Conservation (phyloP, 1,140 invertebrate species). For the Eufriesea mexicana region DNA sequence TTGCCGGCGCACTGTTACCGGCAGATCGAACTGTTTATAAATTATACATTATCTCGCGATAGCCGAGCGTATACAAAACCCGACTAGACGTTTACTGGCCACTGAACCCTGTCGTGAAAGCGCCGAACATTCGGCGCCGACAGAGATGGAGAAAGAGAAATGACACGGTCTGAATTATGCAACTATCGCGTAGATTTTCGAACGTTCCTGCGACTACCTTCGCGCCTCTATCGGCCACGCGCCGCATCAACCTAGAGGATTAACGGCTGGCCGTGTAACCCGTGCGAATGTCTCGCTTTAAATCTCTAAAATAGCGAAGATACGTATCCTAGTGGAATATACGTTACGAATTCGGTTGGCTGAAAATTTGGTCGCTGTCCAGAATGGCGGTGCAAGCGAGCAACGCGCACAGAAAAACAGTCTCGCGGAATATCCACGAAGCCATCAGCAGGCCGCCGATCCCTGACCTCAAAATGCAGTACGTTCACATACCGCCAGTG, state of each 20-base stretch:
- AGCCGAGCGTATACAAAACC: slow-evolving; percentile 72
- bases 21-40: slow-evolving; percentile 81
- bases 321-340: background rate
- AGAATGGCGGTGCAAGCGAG: background rate
- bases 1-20: slow-evolving; percentile 53
- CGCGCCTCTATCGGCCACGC: no score
- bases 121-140: slow-evolving; percentile 5
- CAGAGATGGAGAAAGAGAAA: background rate
- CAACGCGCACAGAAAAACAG: background rate
- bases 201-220: background rate
- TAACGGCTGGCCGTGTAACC: background rate
- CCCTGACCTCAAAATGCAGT: slow-evolving; percentile 44
- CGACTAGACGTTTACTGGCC: slow-evolving; percentile 61
- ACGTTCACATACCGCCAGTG: slow-evolving; percentile 23
- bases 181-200: background rate
- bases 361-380: slow-evolving; percentile 23
- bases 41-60: slow-evolving; percentile 82
- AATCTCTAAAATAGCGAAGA: background rate
- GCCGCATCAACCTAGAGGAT: background rate
- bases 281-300: no score
- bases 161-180: slow-evolving; percentile 1
- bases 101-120: slow-evolving; percentile 40
- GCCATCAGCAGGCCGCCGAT: slow-evolving; percentile 38
- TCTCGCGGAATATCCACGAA: slow-evolving; percentile 23
- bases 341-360: slow-evolving; percentile 2